Percentiles rank a stretch among this genome's conserved stretches.
phyloP scores from a whole-genome alignment of 2,797 vertebrate genomes.

The Hemitrygon akajei region DNA sequence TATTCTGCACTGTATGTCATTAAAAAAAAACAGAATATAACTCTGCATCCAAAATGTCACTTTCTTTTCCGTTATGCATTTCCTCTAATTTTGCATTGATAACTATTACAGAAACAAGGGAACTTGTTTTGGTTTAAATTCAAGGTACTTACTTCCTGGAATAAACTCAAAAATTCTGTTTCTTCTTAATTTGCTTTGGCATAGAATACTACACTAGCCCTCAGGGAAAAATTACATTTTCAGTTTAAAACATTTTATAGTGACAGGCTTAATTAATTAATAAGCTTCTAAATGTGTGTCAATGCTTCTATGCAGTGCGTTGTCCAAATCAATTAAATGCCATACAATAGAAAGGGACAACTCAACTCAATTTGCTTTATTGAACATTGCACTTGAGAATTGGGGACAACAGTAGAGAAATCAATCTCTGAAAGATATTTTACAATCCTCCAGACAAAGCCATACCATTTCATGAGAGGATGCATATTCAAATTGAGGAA shows the following conservation, averaged over 20 bases:
- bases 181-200: constrained; percentile 21
- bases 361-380: constrained; percentile 31
- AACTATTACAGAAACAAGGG: neutral
- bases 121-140: neutral
- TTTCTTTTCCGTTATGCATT: neutral
- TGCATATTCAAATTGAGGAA: constrained; percentile 13
- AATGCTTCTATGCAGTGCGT: neutral
- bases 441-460: neutral
- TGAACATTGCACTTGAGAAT: constrained; percentile 17
- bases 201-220: neutral
- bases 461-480: too few relatives aligned
- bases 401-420: neutral
- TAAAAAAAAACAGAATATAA: too few relatives aligned
- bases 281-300: constrained; percentile 13
- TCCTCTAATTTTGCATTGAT: neutral
- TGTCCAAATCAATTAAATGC: neutral
- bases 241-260: constrained; percentile 9
- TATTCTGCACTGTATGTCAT: too few relatives aligned
- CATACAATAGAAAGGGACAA: neutral
- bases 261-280: constrained; percentile 30
- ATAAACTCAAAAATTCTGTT: constrained; percentile 12
- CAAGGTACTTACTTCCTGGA: neutral
- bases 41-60: neutral
- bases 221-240: neutral
- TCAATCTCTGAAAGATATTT: constrained; percentile 14